Conservation (phyloP, 2,797 vertebrate species). For the Pempheris klunzingeri region DNA sequence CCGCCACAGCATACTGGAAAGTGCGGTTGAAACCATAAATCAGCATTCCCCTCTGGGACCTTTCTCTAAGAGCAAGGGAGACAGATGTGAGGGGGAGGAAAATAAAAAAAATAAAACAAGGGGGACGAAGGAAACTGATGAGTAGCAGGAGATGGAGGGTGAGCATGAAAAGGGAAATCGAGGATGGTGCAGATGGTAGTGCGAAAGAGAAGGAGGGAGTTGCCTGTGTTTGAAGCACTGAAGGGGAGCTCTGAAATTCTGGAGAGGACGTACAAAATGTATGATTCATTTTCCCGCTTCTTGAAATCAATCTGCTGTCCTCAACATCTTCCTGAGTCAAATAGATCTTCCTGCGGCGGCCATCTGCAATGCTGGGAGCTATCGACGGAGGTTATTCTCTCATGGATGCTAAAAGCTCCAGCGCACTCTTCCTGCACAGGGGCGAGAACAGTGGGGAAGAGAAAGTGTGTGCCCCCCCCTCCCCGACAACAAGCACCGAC, state of each 20-base stretch:
- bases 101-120: not conserved
- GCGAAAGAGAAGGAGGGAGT: slow-evolving; percentile 2
- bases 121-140: slow-evolving; percentile 26
- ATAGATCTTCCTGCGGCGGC: slow-evolving; percentile 44
- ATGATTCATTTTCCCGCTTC: slow-evolving; percentile 52
- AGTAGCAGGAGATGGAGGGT: slow-evolving; percentile 12
- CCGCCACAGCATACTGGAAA: slow-evolving; percentile 53
- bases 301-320: slow-evolving; percentile 54
- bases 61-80: slow-evolving; percentile 9
- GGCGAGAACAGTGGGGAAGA: slow-evolving; percentile 34
- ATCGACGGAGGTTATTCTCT: slow-evolving; percentile 63
- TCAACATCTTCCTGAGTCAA: slow-evolving; percentile 34
- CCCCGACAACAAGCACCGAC: slow-evolving; percentile 51
- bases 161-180: slow-evolving; percentile 9
- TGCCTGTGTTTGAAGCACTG: slow-evolving; percentile 18
- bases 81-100: slow-evolving; percentile 6
- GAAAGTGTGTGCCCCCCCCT: slow-evolving; percentile 47
- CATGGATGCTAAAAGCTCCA: slow-evolving; percentile 52
- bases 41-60: slow-evolving; percentile 12
- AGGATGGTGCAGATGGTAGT: slow-evolving; percentile 29
- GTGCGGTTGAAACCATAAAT: slow-evolving; percentile 65
- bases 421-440: slow-evolving; percentile 2
- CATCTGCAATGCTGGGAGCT: slow-evolving; percentile 59
- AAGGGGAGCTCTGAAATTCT: slow-evolving; percentile 31
- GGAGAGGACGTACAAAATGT: slow-evolving; percentile 14